Evolutionary conservation across 2,888 invertebrate genomes (phyloP), one percentile per base, ranked within the genome.

Genomic region (Drosophila nr. medialis): DNA sequence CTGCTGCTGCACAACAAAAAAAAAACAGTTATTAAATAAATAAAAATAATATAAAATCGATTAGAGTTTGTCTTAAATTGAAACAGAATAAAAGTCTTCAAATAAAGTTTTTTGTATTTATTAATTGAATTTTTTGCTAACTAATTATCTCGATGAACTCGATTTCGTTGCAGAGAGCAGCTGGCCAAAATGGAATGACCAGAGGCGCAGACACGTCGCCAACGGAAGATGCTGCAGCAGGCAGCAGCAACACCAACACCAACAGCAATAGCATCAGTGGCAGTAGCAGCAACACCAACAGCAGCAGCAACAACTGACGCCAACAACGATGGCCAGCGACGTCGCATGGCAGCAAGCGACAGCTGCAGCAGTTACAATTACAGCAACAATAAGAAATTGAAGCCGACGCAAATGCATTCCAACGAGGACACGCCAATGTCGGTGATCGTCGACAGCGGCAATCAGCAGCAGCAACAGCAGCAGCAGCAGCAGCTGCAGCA

Each of bases 321-420:
- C 55, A 60, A 29, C 59, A 76, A 15, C 55, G 1, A 85, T 85
- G 85, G 85, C 64, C 89, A 84, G 86, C 89, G 89, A 81, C 85
- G 84, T 77, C 72, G 85, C 83, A 75, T 80, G 73, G 85, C 81
- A 82, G 69, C 79, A 68, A 75, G 58, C 59, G 75, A 73, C 45
- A 70, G 80, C 75, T 76, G 74, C 87, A 79, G 38, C 62, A 72
- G 45, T 67, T 55, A 75, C 56, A 73, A 42, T 54, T 64, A 36
- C 38, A 68, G n/a, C 58, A 81, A 18, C 61, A 75, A 40, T 63
- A 80, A 40, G 64, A 82, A 68, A 77, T 55, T 81, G 63, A 74
- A 64, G 72, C 38, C 74, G 74, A 70, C 77, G 55, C 86, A 79
- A 83, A 91, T 91, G 91, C 91, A 91, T 91, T 91, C 91, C 91